Conservation (phyloP, 1,140 invertebrate species). For the Halyomorpha halys region DNA sequence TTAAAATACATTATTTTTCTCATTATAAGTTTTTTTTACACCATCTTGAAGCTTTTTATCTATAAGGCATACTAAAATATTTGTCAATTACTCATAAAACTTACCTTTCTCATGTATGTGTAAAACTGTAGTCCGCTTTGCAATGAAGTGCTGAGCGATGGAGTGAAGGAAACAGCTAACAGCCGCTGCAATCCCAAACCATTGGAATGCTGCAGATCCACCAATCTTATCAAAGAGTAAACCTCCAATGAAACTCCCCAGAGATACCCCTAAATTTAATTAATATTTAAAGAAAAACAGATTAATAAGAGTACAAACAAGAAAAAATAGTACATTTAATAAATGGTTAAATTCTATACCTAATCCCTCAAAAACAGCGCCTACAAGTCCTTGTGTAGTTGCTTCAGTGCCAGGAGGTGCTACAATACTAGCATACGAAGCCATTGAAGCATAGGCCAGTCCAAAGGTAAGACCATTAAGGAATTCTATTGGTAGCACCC, state of each 20-base stretch:
- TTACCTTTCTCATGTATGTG: constrained; percentile 42
- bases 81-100: too few species aligned
- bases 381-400: constrained; percentile 73
- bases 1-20: too few species aligned
- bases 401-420: constrained; percentile 76
- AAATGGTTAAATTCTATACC: constrained; percentile 39
- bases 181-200: constrained; percentile 57
- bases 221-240: constrained; percentile 47
- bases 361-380: constrained; percentile 75
- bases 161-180: constrained; percentile 51
- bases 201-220: constrained; percentile 53
- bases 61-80: too few species aligned
- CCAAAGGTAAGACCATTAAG: constrained; percentile 81
- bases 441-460: constrained; percentile 79
- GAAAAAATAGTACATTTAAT: background rate
- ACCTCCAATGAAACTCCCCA: constrained; percentile 65
- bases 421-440: constrained; percentile 75
- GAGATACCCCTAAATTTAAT: constrained; percentile 47
- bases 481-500: constrained; percentile 70
- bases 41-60: too few species aligned
- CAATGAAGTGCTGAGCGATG: constrained; percentile 42
- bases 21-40: too few species aligned
- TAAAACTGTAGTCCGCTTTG: constrained; percentile 36
- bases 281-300: background rate
- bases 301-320: constrained; percentile 6